Conservation (phyloP, 2,888 invertebrate genomes). For the Escarpia spicata region DNA sequence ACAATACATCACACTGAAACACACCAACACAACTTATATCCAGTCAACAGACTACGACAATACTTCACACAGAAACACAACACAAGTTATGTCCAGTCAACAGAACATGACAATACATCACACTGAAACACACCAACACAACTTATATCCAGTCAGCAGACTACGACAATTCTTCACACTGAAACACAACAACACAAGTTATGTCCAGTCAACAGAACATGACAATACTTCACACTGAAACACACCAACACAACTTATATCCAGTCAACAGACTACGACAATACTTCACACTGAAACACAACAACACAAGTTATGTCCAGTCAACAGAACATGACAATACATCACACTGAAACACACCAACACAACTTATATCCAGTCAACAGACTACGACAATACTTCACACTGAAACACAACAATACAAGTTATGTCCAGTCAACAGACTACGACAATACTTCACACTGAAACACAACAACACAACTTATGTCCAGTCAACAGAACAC, state of each 20-base stretch:
- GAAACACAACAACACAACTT: neutral
- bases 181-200: slow-evolving; percentile 34
- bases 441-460: neutral
- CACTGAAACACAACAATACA: slow-evolving; percentile 44
- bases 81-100: neutral
- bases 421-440: neutral
- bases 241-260: neutral
- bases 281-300: slow-evolving; percentile 51
- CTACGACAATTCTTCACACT: slow-evolving; percentile 53
- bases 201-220: neutral
- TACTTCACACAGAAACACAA: slow-evolving; percentile 51
- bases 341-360: slow-evolving; percentile 17
- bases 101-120: neutral
- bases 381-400: slow-evolving; percentile 50
- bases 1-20: slow-evolving; percentile 12
- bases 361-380: slow-evolving; percentile 25
- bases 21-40: neutral
- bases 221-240: slow-evolving; percentile 19
- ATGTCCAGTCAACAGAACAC: slow-evolving; percentile 35
- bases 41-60: slow-evolving; percentile 45
- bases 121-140: slow-evolving; percentile 6
- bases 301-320: neutral
- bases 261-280: slow-evolving; percentile 45
- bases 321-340: neutral
- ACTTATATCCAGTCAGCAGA: slow-evolving; percentile 29